Evolutionary conservation across 1,140 invertebrate genomes (phyloP), one percentile per base, ranked within the genome.

Genomic region (Drosophila arawakana): DNA sequence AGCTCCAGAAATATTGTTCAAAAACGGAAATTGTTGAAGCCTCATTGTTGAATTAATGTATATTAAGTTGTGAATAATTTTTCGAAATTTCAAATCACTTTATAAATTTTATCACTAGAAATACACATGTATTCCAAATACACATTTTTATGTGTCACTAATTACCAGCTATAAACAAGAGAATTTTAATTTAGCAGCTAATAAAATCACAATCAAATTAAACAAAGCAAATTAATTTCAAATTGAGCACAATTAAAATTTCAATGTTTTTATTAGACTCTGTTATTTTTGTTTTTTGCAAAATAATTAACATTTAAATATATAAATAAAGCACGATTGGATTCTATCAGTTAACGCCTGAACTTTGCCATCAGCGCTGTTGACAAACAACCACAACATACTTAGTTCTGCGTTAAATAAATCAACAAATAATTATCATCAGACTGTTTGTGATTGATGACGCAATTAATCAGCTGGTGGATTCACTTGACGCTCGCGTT

Each of bases 21-120:
- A 54, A 47, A 86, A 59, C 80, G 80, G 83, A 88, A 86, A 67
- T 61, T n/a, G 30, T 70, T 57, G 49, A 50, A 72, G 61, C 70
- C 35, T 11, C 50, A 66, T 34, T 15, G 15, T 15, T 15, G 15
- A 15, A 15, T 15, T 15, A 15, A 15, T 15, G 15, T 15, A 15
- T 15, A 15, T 15, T 15, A 15, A 15, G 0, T 15, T 15, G 15
- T 15, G 15, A 15, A 15, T 15, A n/a, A n/a, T n/a, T n/a, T n/a
- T n/a, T n/a, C n/a, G n/a, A n/a, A n/a, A n/a, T n/a, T n/a, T n/a
- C 15, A 15, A 15, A 60, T 21, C 25, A 0, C 25, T 30, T 30
- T 30, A 30, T 30, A 2, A 30, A 30, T 30, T 30, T 2, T 1
- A 5, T 0, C 25, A 5, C 25, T 3, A 30, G 0, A 21, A 30